Conservation (phyloP, 2,888 invertebrate species). For the Agonopterix heracliana region DNA sequence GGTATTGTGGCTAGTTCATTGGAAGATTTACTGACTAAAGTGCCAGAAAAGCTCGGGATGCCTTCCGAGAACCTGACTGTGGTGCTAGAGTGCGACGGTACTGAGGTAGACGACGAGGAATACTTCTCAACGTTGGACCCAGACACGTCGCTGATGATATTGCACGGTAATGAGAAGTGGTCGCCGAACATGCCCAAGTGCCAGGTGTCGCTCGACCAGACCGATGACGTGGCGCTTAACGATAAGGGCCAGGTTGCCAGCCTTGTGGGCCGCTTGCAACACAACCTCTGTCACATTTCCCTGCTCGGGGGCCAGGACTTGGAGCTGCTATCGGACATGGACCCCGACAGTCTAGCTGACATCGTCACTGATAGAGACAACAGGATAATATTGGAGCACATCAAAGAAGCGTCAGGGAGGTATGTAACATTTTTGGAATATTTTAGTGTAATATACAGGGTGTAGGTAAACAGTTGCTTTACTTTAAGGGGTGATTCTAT, state of each 20-base stretch:
- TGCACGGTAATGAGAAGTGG: conserved; percentile 87
- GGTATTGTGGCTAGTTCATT: conserved; percentile 88
- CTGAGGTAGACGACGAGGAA: conserved; percentile 96
- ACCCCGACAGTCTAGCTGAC: conserved; percentile 90
- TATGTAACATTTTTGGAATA: conserved; percentile 39
- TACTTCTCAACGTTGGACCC: conserved; percentile 94
- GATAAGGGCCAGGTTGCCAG: conserved; percentile 80
- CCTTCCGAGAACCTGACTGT: conserved; percentile 83
- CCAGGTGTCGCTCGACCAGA: conserved; percentile 77
- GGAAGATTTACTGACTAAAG: conserved; percentile 85
- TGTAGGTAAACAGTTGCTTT: no score
- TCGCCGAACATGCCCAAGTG: conserved; percentile 78
- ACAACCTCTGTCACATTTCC: conserved; percentile 89
- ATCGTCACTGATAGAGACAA: conserved; percentile 84
- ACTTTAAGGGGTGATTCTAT: no score
- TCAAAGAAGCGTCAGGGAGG: conserved; percentile 90
- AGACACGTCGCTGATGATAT: conserved; percentile 90
- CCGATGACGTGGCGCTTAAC: conserved; percentile 71
- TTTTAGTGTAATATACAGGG: no score
- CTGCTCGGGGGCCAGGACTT: conserved; percentile 89
- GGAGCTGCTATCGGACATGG: conserved; percentile 91
- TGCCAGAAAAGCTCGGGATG: conserved; percentile 82
- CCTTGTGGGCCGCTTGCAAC: conserved; percentile 85
- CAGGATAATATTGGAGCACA: conserved; percentile 85
- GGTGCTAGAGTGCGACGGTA: conserved; percentile 93